Conservation (phyloP, 2,888 invertebrate species). For the Taphrorychus bicolor region DNA sequence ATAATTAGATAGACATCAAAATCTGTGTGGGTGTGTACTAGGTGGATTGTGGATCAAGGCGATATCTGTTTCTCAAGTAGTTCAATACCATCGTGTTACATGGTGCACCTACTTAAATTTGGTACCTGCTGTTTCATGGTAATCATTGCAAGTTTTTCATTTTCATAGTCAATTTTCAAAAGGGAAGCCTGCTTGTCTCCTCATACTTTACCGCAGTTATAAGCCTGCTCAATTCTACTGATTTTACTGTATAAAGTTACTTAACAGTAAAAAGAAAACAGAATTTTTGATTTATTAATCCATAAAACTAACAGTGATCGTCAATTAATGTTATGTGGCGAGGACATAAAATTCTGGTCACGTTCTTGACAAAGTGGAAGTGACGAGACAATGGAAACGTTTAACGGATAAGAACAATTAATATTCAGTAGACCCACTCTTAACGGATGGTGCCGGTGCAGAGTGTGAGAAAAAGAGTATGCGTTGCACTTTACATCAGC, state of each 20-base stretch:
- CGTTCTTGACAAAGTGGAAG: slow-evolving; percentile 22
- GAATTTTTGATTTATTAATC: no score
- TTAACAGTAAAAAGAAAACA: no score
- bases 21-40: neutral
- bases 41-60: neutral
- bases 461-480: slow-evolving; percentile 1
- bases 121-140: neutral
- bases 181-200: no score
- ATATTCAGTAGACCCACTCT: slow-evolving; percentile 10
- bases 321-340: neutral
- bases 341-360: neutral
- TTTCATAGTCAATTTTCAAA: no score
- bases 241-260: no score
- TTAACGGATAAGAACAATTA: slow-evolving; percentile 17
- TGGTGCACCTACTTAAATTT: neutral
- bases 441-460: slow-evolving; percentile 14
- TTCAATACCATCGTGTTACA: neutral
- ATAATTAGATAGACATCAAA: neutral
- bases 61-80: neutral
- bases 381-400: slow-evolving; percentile 17
- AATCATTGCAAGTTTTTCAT: no score
- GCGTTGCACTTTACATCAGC: neutral
- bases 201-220: no score
- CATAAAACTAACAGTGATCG: no score
- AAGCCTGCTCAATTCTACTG: no score